A percentile compares a stretch with the other conserved stretches of the same genome.
Evolutionary conservation across 2,888 invertebrate genomes (phyloP).

Genomic region (Biston stratarius): DNA sequence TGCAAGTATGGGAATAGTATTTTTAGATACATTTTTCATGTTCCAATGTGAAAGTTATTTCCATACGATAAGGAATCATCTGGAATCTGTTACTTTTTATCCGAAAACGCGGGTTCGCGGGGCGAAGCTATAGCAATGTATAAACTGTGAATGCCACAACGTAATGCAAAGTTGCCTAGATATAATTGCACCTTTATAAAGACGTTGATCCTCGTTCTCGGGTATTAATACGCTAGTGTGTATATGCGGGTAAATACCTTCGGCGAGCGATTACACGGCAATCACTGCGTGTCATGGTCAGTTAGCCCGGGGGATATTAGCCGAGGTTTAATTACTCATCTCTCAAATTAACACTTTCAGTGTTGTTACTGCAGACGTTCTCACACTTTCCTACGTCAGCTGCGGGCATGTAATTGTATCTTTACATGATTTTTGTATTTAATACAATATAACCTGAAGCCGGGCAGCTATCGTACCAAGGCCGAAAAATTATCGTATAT

Average conservation of each 20-base stretch:
- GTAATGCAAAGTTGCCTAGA: neutral
- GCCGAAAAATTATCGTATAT: too few species aligned
- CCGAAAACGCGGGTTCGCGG: too few species aligned
- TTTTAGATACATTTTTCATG: too few species aligned
- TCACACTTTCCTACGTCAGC: conserved; percentile 13
- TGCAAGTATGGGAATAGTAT: too few species aligned
- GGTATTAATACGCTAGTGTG: conserved; percentile 11
- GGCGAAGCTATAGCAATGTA: too few species aligned
- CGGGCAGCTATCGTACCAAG: too few species aligned
- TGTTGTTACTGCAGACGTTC: conserved; percentile 8
- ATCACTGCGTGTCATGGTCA: conserved; percentile 44
- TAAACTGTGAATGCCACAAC: neutral
- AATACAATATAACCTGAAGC: too few species aligned
- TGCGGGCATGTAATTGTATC: neutral
- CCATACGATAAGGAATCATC: too few species aligned
- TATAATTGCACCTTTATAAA: conserved; percentile 4
- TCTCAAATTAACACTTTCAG: conserved; percentile 29
- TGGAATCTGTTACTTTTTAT: too few species aligned
- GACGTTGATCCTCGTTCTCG: conserved; percentile 18
- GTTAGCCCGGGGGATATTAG: conserved; percentile 34
- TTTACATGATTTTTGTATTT: neutral
- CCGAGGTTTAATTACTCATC: conserved; percentile 29
- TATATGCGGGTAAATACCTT: conserved; percentile 14
- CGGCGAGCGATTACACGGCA: conserved; percentile 44
- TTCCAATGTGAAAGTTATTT: too few species aligned